These are phyloP conservation scores for Galaxias olidus DNA, from an alignment of 2,797 vertebrate genomes.

Conservation along the genomic window DNA sequence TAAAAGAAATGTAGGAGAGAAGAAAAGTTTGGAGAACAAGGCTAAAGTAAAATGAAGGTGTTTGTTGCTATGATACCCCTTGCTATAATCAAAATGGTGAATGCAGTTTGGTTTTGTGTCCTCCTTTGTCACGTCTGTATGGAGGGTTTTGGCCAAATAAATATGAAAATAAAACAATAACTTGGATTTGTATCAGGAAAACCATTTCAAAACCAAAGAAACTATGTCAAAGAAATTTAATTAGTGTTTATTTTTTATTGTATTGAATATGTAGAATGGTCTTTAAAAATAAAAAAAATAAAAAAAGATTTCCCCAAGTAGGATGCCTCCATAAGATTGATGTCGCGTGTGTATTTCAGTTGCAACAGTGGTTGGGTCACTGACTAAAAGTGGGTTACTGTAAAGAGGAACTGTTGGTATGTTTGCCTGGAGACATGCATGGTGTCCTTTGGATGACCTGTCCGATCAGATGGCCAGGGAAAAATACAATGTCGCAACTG, in stretches of 20 bases:
- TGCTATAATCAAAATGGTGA: too few species aligned
- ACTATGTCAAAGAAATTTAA: not conserved
- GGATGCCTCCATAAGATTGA: constrained; percentile 52
- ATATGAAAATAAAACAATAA: not conserved
- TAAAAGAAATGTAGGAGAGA: too few species aligned
- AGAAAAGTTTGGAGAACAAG: too few species aligned
- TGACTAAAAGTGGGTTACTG: constrained; percentile 22
- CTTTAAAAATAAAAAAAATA: constrained; percentile 6
- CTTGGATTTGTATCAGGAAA: not conserved
- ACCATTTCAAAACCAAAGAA: not conserved
- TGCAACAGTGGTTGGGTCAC: constrained; percentile 6
- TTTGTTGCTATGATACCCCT: too few species aligned
- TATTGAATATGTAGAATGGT: not conserved
- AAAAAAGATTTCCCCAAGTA: constrained; percentile 54
- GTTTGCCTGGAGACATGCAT: constrained; percentile 42
- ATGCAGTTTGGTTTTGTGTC: not conserved
- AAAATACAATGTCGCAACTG: constrained; percentile 39
- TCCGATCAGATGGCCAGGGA: constrained; percentile 51
- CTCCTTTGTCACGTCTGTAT: not conserved
- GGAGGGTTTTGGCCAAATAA: not conserved
- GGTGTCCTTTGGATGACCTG: constrained; percentile 56
- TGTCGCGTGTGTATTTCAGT: constrained; percentile 18
- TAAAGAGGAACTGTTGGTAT: constrained; percentile 39
- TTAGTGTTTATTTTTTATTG: not conserved
- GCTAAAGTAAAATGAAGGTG: too few species aligned